Evolutionary conservation across 1,140 invertebrate species (phyloP).

Genomic region (Eriocheir sinensis): DNA sequence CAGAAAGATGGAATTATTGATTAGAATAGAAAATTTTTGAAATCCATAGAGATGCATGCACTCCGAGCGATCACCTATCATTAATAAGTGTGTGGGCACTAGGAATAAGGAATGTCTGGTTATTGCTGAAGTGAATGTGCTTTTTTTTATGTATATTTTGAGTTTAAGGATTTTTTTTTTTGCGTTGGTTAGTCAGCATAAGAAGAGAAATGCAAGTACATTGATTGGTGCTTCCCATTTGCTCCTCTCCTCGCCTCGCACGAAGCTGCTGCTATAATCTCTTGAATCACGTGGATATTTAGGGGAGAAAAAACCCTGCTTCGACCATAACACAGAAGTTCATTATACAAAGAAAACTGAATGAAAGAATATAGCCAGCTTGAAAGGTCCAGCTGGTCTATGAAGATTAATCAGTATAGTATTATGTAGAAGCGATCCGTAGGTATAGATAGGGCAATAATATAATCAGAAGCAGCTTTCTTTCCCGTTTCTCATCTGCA

Average conservation of each 20-base stretch:
- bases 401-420: not conserved
- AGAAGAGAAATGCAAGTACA: not conserved
- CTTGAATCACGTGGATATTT: not conserved
- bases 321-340: not conserved
- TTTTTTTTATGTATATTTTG: too few species aligned
- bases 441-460: too few species aligned
- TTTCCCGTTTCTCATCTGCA: constrained; percentile 54
- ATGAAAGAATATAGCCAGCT: too few species aligned
- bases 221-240: not conserved
- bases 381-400: too few species aligned
- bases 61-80: not conserved
- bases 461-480: constrained; percentile 37
- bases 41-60: not conserved
- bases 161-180: too few species aligned
- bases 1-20: not conserved
- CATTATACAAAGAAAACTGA: too few species aligned
- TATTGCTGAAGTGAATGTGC: not conserved
- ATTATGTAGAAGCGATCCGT: not conserved
- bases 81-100: not conserved
- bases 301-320: not conserved
- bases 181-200: too few species aligned
- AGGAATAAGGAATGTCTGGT: not conserved
- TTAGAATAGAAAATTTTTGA: not conserved
- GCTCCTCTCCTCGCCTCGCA: constrained; percentile 10
- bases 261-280: not conserved